Evolutionary conservation across 2,888 invertebrate genomes (phyloP), one percentile per base, ranked within the genome.

Genomic region (Malachius bipustulatus): DNA sequence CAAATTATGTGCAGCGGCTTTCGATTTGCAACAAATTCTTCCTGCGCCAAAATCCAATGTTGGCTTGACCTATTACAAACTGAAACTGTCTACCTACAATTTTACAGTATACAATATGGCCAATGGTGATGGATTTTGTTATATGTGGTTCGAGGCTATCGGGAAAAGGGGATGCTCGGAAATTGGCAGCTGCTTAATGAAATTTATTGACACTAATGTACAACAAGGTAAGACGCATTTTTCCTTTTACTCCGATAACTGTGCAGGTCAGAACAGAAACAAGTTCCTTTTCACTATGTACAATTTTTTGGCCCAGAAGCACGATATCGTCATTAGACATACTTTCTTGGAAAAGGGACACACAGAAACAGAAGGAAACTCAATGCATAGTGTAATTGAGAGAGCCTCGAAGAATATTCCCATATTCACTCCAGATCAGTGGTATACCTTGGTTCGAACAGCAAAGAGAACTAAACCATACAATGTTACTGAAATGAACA

Each of bases 281-380:
- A 28, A 33, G 9, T 36, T 40, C 27, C 14, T 42, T 9, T 43
- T 40, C 24, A 30, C 37, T 3, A 36, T 42, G 40, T 44, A 40
- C 31, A 16, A 26, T 33, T 39, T 12, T 11, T 24, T 8, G 24
- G 6, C 6, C 9, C 9, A 24, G 9, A 9, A 8, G 24, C 24
- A 9, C 9, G 6, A 24, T 24, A 24, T 24, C 9, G 6, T 24
- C 24, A 24, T 41, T 12, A 19, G 24, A n/a, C 34, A 40, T 30
- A 16, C 19, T 8, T 42, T 40, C 27, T 16, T 40, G 16, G 41
- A 39, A 28, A 30, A 31, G 24, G 39, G 41, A 3, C 37, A 43
- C 31, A 42, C 42, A 14, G 36, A 43, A 29, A 44, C 38, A 16
- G 38, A 42, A 31, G 34, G 38, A 19, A 39, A 42, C 16, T 35